Evolutionary conservation across 2,888 invertebrate species (phyloP).

Genomic region (Thymelicus acteon): DNA sequence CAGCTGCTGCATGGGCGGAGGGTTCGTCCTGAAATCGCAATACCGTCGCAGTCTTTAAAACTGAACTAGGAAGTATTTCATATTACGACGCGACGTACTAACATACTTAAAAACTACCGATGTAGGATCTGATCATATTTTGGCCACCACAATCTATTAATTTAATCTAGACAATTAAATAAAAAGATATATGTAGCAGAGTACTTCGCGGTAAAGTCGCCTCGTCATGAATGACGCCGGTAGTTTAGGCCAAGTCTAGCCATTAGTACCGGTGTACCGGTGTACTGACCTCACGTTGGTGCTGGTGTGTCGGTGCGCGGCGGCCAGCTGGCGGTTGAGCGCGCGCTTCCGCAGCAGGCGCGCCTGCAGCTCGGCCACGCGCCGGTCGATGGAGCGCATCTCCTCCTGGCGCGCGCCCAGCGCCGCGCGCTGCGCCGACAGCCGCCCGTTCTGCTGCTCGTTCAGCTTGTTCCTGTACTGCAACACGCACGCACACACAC

Average conservation of each 20-base stretch:
- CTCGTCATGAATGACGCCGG: no score
- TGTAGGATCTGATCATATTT: no score
- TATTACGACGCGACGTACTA: background rate
- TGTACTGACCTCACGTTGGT: no score
- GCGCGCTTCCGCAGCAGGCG: conserved; percentile 94
- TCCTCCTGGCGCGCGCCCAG: conserved; percentile 95
- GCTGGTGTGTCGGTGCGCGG: conserved; percentile 63
- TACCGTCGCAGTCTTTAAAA: background rate
- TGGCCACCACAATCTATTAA: no score
- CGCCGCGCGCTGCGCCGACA: conserved; percentile 95
- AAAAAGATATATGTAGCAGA: background rate
- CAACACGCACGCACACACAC: conserved; percentile 51
- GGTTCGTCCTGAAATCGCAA: conserved; percentile 68
- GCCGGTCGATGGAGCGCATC: conserved; percentile 95
- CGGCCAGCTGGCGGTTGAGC: conserved; percentile 88
- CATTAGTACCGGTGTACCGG: no score
- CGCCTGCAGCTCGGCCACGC: conserved; percentile 97
- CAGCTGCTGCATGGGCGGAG: conserved; percentile 78
- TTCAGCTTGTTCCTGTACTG: conserved; percentile 98
- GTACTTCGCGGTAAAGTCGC: no score
- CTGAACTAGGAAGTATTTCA: background rate
- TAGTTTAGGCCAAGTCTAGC: no score
- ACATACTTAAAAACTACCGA: background rate
- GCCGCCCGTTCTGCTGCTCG: conserved; percentile 96
- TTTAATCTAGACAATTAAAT: no score